These are phyloP conservation scores for Drosophila biarmipes DNA, from an alignment of 1,140 invertebrate genomes.

Conservation along the genomic window DNA sequence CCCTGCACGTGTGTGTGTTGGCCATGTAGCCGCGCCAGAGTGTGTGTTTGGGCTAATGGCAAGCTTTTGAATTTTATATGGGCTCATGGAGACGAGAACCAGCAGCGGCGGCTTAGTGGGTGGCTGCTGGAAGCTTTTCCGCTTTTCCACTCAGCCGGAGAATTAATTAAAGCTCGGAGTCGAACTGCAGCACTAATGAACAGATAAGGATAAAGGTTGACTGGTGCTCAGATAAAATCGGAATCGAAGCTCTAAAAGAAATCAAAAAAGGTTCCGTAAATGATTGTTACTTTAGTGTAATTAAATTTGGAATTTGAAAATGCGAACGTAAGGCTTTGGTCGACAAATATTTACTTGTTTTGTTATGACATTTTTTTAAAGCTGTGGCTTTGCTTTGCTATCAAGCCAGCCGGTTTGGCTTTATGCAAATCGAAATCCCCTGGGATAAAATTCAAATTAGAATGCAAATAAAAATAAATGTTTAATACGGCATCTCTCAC, in stretches of 20 bases:
- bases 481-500: constrained; percentile 6
- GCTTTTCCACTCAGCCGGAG: constrained; percentile 38
- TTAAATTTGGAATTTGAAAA: constrained; percentile 6
- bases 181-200: constrained; percentile 21
- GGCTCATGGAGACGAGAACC: constrained; percentile 34
- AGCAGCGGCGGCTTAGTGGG: constrained; percentile 36
- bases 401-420: constrained; percentile 19
- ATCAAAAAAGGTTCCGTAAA: not conserved
- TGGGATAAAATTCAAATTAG: constrained; percentile 17
- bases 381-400: constrained; percentile 2
- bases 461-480: constrained; percentile 25
- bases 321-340: not conserved
- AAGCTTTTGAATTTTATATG: constrained; percentile 60
- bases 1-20: constrained; percentile 13
- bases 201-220: constrained; percentile 29
- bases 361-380: constrained; percentile 7
- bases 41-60: constrained; percentile 43
- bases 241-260: not conserved
- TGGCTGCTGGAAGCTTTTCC: constrained; percentile 47
- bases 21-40: constrained; percentile 5
- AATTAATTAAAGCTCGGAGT: constrained; percentile 52
- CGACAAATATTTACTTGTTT: constrained; percentile 12
- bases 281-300: not conserved
- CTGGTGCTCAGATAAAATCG: not conserved
- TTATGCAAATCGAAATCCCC: constrained; percentile 17